These are phyloP conservation scores for Lottia scabra DNA, from an alignment of 2,888 invertebrate species.

Conservation along the genomic window DNA sequence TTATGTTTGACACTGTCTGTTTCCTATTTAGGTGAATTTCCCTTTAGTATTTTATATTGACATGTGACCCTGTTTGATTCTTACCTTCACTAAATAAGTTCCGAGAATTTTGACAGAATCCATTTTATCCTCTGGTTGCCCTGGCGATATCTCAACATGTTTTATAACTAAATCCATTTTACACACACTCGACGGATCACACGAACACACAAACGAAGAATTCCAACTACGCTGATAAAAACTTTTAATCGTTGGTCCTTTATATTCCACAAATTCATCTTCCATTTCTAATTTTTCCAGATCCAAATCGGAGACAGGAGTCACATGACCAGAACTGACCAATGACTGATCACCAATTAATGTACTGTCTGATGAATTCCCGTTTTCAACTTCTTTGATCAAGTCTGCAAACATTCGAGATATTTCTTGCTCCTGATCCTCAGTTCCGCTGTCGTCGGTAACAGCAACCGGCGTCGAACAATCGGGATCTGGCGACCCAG, in stretches of 20 bases:
- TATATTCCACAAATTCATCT: neutral
- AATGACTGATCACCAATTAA: slow-evolving; percentile 10
- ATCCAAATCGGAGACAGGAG: slow-evolving; percentile 8
- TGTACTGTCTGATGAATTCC: neutral
- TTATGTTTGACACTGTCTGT: too few relatives aligned
- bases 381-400: slow-evolving; percentile 12
- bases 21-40: too few relatives aligned
- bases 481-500: slow-evolving; percentile 7
- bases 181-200: slow-evolving; percentile 11
- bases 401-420: slow-evolving; percentile 15
- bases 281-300: slow-evolving; percentile 3
- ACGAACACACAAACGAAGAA: neutral
- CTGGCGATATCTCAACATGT: slow-evolving; percentile 13
- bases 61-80: too few relatives aligned
- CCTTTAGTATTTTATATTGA: too few relatives aligned
- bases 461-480: slow-evolving; percentile 9
- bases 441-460: slow-evolving; percentile 13
- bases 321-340: slow-evolving; percentile 11
- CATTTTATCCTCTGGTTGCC: too few relatives aligned
- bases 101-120: too few relatives aligned
- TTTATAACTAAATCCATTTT: slow-evolving; percentile 18
- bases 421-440: slow-evolving; percentile 9
- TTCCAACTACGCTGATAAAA: neutral
- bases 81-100: too few relatives aligned
- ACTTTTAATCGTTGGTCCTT: neutral